These are phyloP conservation scores for Callosobruchus maculatus DNA, from an alignment of 2,888 invertebrate species.

Conservation along the genomic window DNA sequence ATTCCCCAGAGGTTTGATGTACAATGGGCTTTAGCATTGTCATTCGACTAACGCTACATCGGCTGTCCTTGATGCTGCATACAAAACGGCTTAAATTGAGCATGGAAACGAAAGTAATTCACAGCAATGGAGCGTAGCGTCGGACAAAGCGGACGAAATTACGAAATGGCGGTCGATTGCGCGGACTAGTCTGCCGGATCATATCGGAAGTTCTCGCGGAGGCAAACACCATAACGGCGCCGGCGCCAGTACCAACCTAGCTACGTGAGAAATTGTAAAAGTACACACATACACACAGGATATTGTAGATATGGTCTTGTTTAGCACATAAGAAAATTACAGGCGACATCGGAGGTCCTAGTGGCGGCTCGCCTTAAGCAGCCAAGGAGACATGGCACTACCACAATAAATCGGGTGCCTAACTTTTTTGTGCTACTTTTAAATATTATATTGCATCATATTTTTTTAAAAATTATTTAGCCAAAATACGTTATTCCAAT, in stretches of 20 bases:
- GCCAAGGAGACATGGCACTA: no score
- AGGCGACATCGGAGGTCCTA: no score
- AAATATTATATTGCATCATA: no score
- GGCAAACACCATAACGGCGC: background rate
- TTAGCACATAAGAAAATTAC: no score
- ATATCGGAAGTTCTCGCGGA: background rate
- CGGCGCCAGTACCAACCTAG: background rate
- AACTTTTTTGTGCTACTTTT: no score
- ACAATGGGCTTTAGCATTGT: background rate
- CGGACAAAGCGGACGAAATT: background rate
- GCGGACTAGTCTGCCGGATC: background rate
- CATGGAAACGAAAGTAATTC: background rate
- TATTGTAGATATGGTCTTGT: background rate
- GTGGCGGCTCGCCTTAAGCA: no score
- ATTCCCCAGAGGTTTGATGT: no score
- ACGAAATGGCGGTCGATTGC: background rate
- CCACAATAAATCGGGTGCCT: no score
- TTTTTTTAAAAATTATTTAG: no score
- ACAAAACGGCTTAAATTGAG: background rate
- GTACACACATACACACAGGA: background rate
- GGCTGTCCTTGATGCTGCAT: background rate
- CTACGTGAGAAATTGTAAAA: background rate
- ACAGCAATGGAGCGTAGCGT: background rate
- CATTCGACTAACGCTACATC: background rate
- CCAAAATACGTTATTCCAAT: no score